Percentiles rank a stretch among this genome's conserved stretches.
These are phyloP conservation scores for Parochlus steinenii DNA, from an alignment of 2,888 invertebrate genomes.

Conservation along the genomic window DNA sequence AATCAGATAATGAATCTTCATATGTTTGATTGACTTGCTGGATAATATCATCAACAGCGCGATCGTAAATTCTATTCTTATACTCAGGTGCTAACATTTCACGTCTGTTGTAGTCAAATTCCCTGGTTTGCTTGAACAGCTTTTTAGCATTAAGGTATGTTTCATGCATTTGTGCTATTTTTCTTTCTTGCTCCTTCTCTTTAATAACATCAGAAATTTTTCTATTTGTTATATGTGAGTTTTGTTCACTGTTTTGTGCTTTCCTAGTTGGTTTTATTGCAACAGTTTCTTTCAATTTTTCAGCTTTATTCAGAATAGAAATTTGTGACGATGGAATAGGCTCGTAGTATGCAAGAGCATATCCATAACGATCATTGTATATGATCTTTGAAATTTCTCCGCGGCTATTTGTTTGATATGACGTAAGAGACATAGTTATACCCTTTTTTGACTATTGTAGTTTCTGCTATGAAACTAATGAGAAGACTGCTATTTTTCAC, in stretches of 20 bases:
- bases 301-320: conserved; percentile 5
- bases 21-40: conserved; percentile 4
- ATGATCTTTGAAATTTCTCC: conserved; percentile 6
- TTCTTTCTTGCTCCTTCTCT: conserved; percentile 4
- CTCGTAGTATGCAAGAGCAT: conserved; percentile 7
- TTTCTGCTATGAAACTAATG: no score
- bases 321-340: neutral
- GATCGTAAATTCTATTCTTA: conserved; percentile 5
- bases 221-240: no score
- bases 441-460: no score
- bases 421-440: conserved; percentile 1
- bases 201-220: conserved; percentile 8
- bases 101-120: conserved; percentile 7
- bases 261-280: conserved; percentile 3
- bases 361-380: conserved; percentile 10
- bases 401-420: no score
- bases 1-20: no score
- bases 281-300: conserved; percentile 6
- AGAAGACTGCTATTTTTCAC: neutral
- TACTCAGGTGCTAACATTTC: conserved; percentile 8
- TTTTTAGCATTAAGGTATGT: conserved; percentile 9
- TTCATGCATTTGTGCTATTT: conserved; percentile 8
- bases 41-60: conserved; percentile 6
- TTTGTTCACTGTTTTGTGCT: conserved; percentile 4
- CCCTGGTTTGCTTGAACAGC: conserved; percentile 7